Conservation (phyloP, 2,888 invertebrate species). For the Shargacucullia verbasci region DNA sequence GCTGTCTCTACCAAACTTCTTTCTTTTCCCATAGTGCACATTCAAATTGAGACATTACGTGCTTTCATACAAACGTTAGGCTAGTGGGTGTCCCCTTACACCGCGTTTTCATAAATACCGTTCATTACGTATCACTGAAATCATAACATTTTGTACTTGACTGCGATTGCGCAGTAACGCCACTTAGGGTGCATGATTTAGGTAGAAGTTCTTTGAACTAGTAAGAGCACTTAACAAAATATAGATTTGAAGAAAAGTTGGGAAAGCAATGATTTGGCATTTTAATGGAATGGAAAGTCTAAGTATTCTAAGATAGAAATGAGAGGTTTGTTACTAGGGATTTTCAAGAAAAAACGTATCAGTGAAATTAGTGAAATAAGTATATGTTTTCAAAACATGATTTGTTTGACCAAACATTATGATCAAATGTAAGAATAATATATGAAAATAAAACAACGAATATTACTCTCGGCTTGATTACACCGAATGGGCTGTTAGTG, state of each 20-base stretch:
- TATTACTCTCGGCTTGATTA: conserved; percentile 21
- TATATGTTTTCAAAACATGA: no score
- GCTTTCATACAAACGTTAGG: conserved; percentile 71
- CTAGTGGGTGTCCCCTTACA: conserved; percentile 76
- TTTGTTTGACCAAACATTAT: conserved; percentile 21
- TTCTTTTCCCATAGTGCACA: conserved; percentile 77
- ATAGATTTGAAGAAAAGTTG: conserved; percentile 9
- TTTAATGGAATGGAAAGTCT: no score
- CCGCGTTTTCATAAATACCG: conserved; percentile 62
- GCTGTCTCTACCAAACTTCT: conserved; percentile 72
- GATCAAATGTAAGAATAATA: conserved; percentile 8
- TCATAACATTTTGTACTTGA: conserved; percentile 37
- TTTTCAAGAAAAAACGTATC: no score
- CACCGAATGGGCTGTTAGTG: conserved; percentile 34
- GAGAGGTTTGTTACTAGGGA: no score
- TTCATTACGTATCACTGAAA: conserved; percentile 58
- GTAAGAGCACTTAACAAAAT: conserved; percentile 33
- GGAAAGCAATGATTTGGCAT: no score
- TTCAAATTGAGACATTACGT: conserved; percentile 84
- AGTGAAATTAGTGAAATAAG: no score
- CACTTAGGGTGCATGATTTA: conserved; percentile 32
- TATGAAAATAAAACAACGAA: conserved; percentile 7
- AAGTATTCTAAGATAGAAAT: no score
- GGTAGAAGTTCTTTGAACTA: conserved; percentile 40
- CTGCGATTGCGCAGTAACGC: conserved; percentile 29